Evolutionary conservation across 2,113 vertebrate genomes (phyloP), one percentile per base, ranked within the genome.

Genomic region (Himantopus leucocephalus): DNA sequence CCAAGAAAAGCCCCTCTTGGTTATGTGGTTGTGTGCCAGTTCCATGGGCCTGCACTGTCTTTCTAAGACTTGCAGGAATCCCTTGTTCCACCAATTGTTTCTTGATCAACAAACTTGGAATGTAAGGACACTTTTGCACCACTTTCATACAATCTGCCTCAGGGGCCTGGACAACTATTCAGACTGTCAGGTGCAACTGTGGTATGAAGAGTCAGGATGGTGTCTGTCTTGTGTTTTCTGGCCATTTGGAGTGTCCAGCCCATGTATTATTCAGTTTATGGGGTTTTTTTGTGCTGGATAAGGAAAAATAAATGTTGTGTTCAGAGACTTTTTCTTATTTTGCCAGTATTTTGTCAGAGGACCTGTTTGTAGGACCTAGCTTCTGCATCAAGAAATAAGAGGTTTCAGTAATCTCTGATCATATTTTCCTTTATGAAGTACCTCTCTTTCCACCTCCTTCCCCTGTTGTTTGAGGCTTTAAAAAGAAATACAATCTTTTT

Each of bases 1-100:
- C 39, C 35, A 37, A 58, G 50, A 66, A 50, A 50, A 76, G 2
- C 6, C 23, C 20, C 6, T 73, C 45, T 39, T 39, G 4, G 12
- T 60, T 72, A 39, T 0, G 0, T 10, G 7, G 10, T 11, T 52
- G 7, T 32, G 6, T 18, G 10, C 4, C 16, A 19, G 20, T 27
- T 60, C 23, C 26, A 22, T 9, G 6, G 34, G 12, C 26, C 15
- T 30, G 14, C 3, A 10, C 8, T 52, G 6, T 19, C 17, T 85
- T 55, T 34, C 5, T 37, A 35, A 64, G 14, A 19, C 22, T 80
- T 75, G 26, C 15, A 80, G 41, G 29, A 60, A 35, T 62, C 24
- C 24, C 6, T 85, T 7, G 5, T 67, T 76, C 10, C 2, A 2
- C 14, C 23, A 70, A 5, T 9, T 18, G 5, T 39, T 72, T 88